Evolutionary conservation across 2,797 vertebrate genomes (phyloP).

Genomic region (Orientallactaga sibirica): DNA sequence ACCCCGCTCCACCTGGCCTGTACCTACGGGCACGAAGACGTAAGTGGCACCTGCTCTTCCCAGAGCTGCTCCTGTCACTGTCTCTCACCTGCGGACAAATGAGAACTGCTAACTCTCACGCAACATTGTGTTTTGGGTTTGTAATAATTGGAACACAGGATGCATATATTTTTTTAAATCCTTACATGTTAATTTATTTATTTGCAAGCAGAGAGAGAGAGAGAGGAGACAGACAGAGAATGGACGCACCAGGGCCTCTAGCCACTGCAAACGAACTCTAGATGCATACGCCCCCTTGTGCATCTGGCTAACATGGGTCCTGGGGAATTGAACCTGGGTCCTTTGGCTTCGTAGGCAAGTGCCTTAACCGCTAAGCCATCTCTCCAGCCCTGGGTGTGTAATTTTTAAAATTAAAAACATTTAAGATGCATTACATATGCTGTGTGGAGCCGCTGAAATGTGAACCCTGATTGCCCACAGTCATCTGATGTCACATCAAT

Average conservation of each 20-base stretch:
- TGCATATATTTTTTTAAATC: neutral
- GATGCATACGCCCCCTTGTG: too few species aligned
- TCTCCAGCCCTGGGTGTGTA: neutral
- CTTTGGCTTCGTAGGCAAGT: too few species aligned
- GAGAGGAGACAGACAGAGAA: too few species aligned
- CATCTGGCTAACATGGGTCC: too few species aligned
- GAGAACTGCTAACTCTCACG: rapidly evolving
- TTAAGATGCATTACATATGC: neutral
- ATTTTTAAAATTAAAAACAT: neutral
- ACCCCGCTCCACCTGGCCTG: conserved; percentile 97
- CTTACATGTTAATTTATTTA: too few species aligned
- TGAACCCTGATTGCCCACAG: neutral
- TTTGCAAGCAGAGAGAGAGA: too few species aligned
- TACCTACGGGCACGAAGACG: conserved; percentile 96
- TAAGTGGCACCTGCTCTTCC: conserved; percentile 86
- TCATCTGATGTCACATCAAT: neutral
- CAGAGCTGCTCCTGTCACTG: rapidly evolving
- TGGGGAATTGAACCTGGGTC: too few species aligned
- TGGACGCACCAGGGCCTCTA: too few species aligned
- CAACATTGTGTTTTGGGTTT: neutral
- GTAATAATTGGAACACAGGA: neutral
- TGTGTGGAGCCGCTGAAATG: neutral
- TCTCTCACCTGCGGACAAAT: rapidly evolving
- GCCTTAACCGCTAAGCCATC: too few species aligned
- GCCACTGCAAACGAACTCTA: too few species aligned